Evolutionary conservation across 2,113 vertebrate species (phyloP).

Genomic region (Carlito syrichta): DNA sequence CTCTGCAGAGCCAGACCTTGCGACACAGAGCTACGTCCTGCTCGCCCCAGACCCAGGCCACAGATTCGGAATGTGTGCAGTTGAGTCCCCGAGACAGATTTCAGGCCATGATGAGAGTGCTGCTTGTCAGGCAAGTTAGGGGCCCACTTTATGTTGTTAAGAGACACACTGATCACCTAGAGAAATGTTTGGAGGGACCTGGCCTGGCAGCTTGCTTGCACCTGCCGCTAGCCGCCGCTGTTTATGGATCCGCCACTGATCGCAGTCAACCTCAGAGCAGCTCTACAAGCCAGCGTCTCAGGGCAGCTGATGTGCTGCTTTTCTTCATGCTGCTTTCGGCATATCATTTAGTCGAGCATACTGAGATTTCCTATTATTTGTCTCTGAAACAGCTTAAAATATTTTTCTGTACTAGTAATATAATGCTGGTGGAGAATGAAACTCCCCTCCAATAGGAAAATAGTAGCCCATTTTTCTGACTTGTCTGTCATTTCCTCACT

Average conservation of each 20-base stretch:
- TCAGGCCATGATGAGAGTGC: not conserved
- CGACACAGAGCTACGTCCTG: not conserved
- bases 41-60: not conserved
- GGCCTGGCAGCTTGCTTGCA: not conserved
- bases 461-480: not conserved
- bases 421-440: slow-evolving; percentile 12
- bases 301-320: not conserved
- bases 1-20: not conserved
- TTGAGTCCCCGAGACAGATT: slow-evolving; percentile 24
- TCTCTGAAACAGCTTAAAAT: slow-evolving; percentile 10
- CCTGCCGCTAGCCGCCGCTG: not conserved
- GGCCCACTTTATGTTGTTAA: slow-evolving; percentile 1
- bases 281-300: not conserved
- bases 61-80: not conserved
- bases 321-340: not conserved
- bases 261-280: not conserved
- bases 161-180: slow-evolving; percentile 1
- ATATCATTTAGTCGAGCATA: not conserved
- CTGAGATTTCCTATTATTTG: slow-evolving; percentile 22
- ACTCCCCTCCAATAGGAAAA: slow-evolving; percentile 5
- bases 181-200: slow-evolving; percentile 29
- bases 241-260: not conserved
- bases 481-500: slow-evolving; percentile 58
- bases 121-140: slow-evolving; percentile 43
- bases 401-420: not conserved